Conservation (phyloP, 2,888 invertebrate genomes). For the Glyphotaelius pellucidus region DNA sequence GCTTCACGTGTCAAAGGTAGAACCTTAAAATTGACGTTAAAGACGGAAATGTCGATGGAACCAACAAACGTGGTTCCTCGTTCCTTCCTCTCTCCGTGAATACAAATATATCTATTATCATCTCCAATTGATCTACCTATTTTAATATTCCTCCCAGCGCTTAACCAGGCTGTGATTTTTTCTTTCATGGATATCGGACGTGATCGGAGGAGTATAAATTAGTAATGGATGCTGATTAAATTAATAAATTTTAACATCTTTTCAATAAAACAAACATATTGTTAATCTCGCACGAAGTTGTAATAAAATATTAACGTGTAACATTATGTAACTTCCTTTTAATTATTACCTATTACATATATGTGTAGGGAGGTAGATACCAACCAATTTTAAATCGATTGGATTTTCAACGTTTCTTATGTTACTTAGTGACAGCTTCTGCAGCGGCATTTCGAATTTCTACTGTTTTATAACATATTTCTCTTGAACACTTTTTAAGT, state of each 20-base stretch:
- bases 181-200: slow-evolving; percentile 9
- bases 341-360: too few relatives aligned
- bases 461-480: too few relatives aligned
- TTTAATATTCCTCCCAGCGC: not conserved
- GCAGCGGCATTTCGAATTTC: too few relatives aligned
- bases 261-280: not conserved
- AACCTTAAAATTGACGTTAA: slow-evolving; percentile 2
- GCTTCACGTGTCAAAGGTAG: not conserved
- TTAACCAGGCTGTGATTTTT: not conserved
- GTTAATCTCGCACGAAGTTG: too few relatives aligned
- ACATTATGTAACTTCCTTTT: too few relatives aligned
- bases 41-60: not conserved
- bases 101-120: slow-evolving; percentile 1
- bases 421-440: too few relatives aligned
- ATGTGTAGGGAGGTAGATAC: too few relatives aligned
- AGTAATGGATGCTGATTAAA: not conserved
- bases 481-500: too few relatives aligned
- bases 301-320: too few relatives aligned
- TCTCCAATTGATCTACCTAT: not conserved
- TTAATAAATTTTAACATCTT: not conserved
- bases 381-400: too few relatives aligned
- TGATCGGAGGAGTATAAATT: not conserved
- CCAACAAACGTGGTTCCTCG: slow-evolving; percentile 7
- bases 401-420: too few relatives aligned
- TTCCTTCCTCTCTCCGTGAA: slow-evolving; percentile 10